These are phyloP conservation scores for roundworm (Caenorhabditis elegans) DNA, from an alignment of 1,140 invertebrate species.

Conservation along the genomic window DNA sequence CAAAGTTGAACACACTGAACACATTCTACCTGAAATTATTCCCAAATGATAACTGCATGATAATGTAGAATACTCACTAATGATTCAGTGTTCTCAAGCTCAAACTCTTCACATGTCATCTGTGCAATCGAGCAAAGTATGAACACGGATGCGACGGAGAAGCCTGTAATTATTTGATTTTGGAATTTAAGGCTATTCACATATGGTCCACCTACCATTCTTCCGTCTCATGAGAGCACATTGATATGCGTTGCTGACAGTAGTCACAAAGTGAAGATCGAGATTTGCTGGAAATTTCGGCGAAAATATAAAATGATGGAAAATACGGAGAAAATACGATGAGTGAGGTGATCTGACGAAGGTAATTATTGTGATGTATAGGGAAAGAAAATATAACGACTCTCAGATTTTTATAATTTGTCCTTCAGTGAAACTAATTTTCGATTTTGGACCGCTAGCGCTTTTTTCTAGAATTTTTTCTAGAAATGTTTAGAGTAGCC, in stretches of 20 bases:
- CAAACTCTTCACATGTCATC: slow-evolving; percentile 17
- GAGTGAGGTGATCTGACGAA: not conserved
- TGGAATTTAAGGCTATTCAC: not conserved
- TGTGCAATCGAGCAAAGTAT: not conserved
- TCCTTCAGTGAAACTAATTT: too few species aligned
- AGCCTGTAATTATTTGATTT: not conserved
- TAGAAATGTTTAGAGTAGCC: too few species aligned
- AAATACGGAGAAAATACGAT: not conserved
- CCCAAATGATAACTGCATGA: not conserved
- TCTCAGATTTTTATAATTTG: too few species aligned
- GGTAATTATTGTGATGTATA: not conserved
- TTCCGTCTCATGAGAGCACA: slow-evolving; percentile 28
- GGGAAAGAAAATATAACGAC: not conserved
- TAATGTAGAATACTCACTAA: not conserved
- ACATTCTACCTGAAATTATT: slow-evolving; percentile 39
- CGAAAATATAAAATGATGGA: not conserved
- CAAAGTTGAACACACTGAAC: slow-evolving; percentile 49
- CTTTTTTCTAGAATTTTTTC: too few species aligned
- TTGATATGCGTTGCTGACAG: not conserved
- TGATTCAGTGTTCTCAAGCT: not conserved
- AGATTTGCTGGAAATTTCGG: not conserved
- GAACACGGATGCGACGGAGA: not conserved
- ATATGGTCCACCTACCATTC: not conserved
- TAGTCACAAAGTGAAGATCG: not conserved
- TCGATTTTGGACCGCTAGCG: too few species aligned